Conservation (phyloP, 1,140 invertebrate genomes). For the Bombus confusus region DNA sequence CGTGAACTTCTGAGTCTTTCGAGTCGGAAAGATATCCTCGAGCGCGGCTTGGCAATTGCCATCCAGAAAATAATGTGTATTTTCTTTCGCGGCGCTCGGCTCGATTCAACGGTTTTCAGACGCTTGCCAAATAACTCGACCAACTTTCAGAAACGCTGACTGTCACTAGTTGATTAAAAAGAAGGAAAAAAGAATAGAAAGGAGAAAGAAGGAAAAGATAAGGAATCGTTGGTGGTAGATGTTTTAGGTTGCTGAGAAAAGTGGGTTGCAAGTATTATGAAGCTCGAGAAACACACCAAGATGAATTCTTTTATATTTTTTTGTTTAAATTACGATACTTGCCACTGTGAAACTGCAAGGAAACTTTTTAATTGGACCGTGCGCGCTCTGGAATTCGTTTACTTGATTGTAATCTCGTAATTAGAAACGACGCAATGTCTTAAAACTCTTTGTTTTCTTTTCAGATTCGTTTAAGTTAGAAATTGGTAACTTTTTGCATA, state of each 20-base stretch:
- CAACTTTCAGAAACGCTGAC: not conserved
- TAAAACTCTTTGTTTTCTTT: not conserved
- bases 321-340: not conserved
- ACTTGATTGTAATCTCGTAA: not conserved
- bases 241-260: not conserved
- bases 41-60: conserved; percentile 1
- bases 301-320: not conserved
- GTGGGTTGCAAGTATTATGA: not conserved
- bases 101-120: not conserved
- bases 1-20: conserved; percentile 4
- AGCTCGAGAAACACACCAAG: not conserved
- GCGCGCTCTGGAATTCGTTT: not conserved
- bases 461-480: not conserved
- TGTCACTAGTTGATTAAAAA: not conserved
- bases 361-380: not conserved
- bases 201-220: not conserved
- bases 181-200: not conserved
- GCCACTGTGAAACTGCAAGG: not conserved
- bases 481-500: not conserved
- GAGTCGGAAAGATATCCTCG: conserved; percentile 1
- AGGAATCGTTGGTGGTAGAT: not conserved
- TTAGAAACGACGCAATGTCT: not conserved
- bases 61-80: not conserved
- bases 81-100: not conserved
- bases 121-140: not conserved